Base-by-base conservation (phyloP, 2,113 vertebrate species). In the Chaenogobius annularis region DNA sequence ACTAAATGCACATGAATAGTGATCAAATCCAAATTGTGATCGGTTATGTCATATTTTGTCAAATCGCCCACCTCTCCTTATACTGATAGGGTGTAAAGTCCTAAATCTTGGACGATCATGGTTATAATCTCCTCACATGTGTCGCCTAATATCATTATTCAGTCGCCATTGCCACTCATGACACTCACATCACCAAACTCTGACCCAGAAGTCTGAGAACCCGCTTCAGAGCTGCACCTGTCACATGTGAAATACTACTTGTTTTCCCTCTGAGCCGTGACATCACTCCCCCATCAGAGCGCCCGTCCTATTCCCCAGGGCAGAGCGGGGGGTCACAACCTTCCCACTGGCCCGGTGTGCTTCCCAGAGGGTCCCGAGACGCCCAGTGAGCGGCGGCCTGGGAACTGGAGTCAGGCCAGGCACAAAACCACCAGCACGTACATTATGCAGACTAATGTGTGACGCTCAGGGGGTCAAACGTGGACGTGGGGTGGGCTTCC, bases 361-460 rank as follows among this genome's bases (percentile, higher is more conserved):
- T 23, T 64, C 87, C 43, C 68, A 58, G 37, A 68, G 78, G 19
- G 76, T 83, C 90, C 78, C 61, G 22, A 22, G 55, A 58, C 22
- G 22, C 55, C 55, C 55, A 58, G 55, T 26, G 22, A 26, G 22
- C 50, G 37, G 71, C 78, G 74, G 71, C 88, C 88, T 93, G 88
- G 87, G 90, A 92, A 90, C 55, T 58, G 55, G 55, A 58, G 55
- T 58, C 55, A 14, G 23, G 55, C 55, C 55, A 58, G 55, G 55
- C 55, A 58, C 11, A 12, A 6, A 23, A 26, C 55, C 54, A 58
- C 22, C 22, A n/a, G 50, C 50, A 54, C 50, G n/a, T n/a, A 54
- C 50, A 20, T 54, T n/a, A 20, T 54, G n/a, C 50, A 20, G 50
- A 20, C 8, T 54, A 19, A 17, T 10, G 50, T 9, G 9, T 54